phyloP scores from a whole-genome alignment of 2,797 vertebrate species.

The Lerista edwardsae region DNA sequence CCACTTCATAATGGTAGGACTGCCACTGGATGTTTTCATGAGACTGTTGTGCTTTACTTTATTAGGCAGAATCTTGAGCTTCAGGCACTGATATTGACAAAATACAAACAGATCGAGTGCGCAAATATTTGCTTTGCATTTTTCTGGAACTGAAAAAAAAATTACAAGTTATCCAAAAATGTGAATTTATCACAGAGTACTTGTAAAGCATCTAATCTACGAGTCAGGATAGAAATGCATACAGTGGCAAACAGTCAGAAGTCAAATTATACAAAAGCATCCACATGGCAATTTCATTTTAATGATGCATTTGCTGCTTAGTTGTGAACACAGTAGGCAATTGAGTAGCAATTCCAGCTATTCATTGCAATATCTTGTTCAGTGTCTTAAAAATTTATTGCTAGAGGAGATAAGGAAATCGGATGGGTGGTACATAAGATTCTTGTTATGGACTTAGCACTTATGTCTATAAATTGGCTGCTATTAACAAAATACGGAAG shows the following conservation, averaged over 20 bases:
- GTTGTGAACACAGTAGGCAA: constrained; percentile 44
- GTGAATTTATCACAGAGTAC: neutral
- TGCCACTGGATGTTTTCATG: no score
- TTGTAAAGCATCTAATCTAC: constrained; percentile 24
- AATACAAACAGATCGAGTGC: neutral
- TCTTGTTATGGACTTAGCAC: neutral
- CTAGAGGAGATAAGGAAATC: constrained; percentile 18
- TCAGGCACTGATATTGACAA: neutral
- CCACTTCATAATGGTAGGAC: no score
- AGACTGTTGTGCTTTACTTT: neutral
- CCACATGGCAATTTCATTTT: constrained; percentile 43
- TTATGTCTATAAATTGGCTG: neutral
- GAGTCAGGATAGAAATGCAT: constrained; percentile 16
- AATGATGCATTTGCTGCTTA: constrained; percentile 43
- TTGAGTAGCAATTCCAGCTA: constrained; percentile 29
- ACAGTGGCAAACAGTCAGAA: constrained; percentile 25
- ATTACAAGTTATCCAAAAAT: constrained; percentile 15
- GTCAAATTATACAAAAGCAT: constrained; percentile 44
- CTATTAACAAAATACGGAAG: neutral
- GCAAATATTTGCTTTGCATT: constrained; percentile 32
- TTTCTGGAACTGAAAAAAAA: constrained; percentile 17
- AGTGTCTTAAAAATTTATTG: neutral
- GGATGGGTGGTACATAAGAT: neutral
- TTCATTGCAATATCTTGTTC: constrained; percentile 42
- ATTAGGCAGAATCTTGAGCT: neutral